These are phyloP conservation scores for Uropetala carovei DNA, from an alignment of 2,888 invertebrate genomes.

Conservation along the genomic window DNA sequence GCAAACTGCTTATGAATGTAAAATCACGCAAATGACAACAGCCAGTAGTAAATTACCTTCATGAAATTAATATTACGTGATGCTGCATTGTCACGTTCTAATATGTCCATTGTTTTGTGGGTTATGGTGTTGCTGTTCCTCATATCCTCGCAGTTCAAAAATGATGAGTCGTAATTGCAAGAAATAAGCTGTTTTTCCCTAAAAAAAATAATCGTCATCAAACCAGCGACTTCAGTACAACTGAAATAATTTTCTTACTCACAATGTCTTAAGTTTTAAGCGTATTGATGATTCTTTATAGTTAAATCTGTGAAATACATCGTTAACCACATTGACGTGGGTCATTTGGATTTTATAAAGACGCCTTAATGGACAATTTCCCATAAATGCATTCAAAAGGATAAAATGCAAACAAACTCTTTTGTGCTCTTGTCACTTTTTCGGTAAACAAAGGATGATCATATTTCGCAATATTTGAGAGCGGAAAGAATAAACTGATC, in stretches of 20 bases:
- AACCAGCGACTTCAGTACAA: neutral
- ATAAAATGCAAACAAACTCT: too few species aligned
- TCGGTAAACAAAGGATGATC: neutral
- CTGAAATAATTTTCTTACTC: neutral
- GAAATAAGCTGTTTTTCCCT: conserved; percentile 32
- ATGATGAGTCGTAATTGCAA: neutral
- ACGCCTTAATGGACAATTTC: neutral
- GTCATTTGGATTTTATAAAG: neutral
- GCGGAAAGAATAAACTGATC: neutral
- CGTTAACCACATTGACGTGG: neutral
- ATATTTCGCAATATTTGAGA: neutral
- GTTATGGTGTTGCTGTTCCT: neutral
- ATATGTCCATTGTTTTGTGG: conserved; percentile 3
- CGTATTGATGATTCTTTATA: neutral
- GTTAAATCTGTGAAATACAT: conserved; percentile 12
- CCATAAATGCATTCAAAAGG: too few species aligned
- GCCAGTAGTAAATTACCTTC: neutral
- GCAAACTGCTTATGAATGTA: neutral
- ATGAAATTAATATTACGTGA: conserved; percentile 32
- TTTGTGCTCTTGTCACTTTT: neutral
- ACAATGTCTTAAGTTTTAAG: conserved; percentile 40
- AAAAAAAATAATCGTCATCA: neutral
- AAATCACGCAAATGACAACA: neutral
- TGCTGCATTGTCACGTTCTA: conserved; percentile 25
- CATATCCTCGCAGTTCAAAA: neutral